Evolutionary conservation across 2,888 invertebrate genomes (phyloP).

Genomic region (Andrena minutula): DNA sequence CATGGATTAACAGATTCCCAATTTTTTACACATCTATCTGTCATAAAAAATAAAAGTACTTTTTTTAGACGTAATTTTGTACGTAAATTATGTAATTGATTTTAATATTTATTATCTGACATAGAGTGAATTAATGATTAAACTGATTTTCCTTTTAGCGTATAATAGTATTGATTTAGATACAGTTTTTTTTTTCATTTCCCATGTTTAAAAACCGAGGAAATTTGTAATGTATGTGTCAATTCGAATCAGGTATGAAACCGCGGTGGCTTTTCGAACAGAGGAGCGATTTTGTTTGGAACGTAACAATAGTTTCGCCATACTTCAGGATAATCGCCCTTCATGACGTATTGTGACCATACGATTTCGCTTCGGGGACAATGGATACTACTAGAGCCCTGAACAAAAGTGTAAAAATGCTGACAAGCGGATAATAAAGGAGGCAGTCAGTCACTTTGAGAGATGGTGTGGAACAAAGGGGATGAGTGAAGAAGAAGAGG

Average conservation of each 20-base stretch:
- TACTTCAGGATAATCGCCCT: conserved; percentile 51
- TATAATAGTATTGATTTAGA: too few species aligned
- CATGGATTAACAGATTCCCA: neutral
- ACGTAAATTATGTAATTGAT: too few species aligned
- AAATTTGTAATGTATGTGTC: conserved; percentile 48
- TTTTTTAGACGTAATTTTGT: too few species aligned
- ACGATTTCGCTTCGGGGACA: conserved; percentile 73
- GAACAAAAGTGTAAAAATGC: conserved; percentile 85
- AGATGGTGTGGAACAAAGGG: conserved; percentile 83
- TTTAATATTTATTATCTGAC: too few species aligned
- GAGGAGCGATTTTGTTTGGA: conserved; percentile 28
- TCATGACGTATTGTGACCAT: conserved; percentile 71
- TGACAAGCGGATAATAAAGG: conserved; percentile 85
- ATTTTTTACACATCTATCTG: neutral
- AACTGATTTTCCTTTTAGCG: too few species aligned
- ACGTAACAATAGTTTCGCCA: conserved; percentile 36
- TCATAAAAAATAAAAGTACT: neutral
- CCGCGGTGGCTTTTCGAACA: conserved; percentile 53
- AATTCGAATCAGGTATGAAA: conserved; percentile 49
- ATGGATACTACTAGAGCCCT: conserved; percentile 76
- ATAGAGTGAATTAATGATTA: too few species aligned
- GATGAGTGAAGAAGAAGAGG: conserved; percentile 63
- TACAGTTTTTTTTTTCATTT: neutral
- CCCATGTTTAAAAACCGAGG: neutral
- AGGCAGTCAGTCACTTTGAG: conserved; percentile 85